Base-by-base conservation (phyloP, 2,797 vertebrate species). In the Aulostomus chinensis region DNA sequence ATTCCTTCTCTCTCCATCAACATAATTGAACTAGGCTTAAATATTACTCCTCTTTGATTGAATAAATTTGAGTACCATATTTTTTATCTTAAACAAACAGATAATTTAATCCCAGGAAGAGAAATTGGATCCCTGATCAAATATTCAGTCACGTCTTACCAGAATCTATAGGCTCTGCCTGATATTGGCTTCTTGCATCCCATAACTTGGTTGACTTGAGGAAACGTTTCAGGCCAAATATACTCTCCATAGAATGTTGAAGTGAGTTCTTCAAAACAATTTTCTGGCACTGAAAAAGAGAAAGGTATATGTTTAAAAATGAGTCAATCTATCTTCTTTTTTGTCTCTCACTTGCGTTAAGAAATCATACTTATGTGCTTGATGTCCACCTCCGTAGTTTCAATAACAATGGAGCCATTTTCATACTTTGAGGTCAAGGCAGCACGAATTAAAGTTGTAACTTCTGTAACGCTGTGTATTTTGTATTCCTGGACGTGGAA, bases 101-200 rank as follows among this genome's bases (percentile, higher is more conserved):
- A n/a, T n/a, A n/a, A n/a, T n/a, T n/a, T n/a, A n/a, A n/a, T n/a
- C n/a, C n/a, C n/a, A n/a, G n/a, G n/a, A n/a, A n/a, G n/a, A n/a
- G n/a, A n/a, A n/a, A n/a, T n/a, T n/a, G n/a, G n/a, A n/a, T n/a
- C n/a, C 24, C n/a, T 36, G 11, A 4, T 20, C 11, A 62, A 56
- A 47, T 22, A 48, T 10, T 9, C n/a, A n/a, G n/a, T n/a, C 8
- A 31, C 9, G 9, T 68, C 80, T 86, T 83, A 93, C 92, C 92
- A 93, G 42, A 81, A 60, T 63, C 92, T 81, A 43, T 11, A 69
- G 24, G 86, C 88, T 38, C 1, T 57, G 17, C 72, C 13, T 1
- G 14, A 50, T 1, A 0, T 2, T 2, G 74, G 78, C 8, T 56
- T 13, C 3, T 0, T 34, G 71, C 92, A 93, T 13, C 7, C 12